These are phyloP conservation scores for Junonia oenone DNA, from an alignment of 2,888 invertebrate genomes.

Conservation along the genomic window DNA sequence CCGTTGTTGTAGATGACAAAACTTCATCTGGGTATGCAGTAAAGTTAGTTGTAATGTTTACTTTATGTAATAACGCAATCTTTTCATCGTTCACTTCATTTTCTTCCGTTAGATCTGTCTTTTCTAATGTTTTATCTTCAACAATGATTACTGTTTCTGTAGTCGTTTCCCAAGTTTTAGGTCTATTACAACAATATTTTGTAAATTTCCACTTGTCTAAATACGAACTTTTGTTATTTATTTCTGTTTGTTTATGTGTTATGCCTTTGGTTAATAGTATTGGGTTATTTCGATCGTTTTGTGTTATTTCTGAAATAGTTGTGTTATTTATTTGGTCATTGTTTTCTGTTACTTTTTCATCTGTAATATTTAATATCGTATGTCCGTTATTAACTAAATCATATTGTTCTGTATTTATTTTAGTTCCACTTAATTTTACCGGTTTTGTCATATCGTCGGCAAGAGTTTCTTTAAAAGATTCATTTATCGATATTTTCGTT, in stretches of 20 bases:
- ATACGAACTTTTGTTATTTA: background rate
- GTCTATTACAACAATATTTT: slow-evolving; percentile 33
- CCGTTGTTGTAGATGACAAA: background rate
- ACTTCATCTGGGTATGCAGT: background rate
- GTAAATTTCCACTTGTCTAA: background rate
- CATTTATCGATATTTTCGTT: background rate
- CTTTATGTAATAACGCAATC: background rate
- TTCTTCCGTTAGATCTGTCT: background rate
- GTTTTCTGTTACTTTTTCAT: background rate
- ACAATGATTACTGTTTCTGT: slow-evolving; percentile 11
- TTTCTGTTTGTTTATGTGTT: background rate
- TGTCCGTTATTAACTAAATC: background rate
- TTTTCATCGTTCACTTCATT: background rate
- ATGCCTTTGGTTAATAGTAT: background rate
- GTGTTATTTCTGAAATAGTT: background rate
- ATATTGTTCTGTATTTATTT: background rate
- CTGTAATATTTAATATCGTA: background rate
- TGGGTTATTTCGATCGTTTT: background rate
- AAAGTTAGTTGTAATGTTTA: background rate
- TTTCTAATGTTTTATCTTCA: background rate
- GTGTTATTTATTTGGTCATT: background rate
- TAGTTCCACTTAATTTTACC: too few species aligned
- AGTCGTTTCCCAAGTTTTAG: slow-evolving; percentile 35
- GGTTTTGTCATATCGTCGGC: background rate
- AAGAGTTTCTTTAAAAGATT: background rate